Conservation (phyloP, 2,797 vertebrate genomes). For the Pogoniulus pusillus region DNA sequence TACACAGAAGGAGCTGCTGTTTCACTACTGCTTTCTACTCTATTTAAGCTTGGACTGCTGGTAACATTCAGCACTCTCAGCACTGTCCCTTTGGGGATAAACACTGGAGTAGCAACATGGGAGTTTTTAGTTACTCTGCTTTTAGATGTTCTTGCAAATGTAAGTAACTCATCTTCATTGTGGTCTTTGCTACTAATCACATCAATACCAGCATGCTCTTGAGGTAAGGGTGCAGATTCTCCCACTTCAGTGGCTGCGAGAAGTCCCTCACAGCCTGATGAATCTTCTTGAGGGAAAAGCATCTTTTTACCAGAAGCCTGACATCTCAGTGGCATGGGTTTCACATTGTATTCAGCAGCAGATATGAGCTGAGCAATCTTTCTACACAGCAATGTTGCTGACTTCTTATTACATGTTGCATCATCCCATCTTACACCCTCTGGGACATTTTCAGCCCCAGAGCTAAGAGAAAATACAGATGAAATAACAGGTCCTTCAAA, state of each 20-base stretch:
- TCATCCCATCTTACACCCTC: conserved; percentile 73
- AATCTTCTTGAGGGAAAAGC: neutral
- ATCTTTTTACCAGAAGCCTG: conserved; percentile 15
- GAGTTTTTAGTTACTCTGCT: conserved; percentile 52
- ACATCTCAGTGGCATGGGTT: conserved; percentile 48
- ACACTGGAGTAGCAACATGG: conserved; percentile 65
- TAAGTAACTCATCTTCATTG: neutral
- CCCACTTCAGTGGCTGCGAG: neutral
- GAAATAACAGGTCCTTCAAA: conserved; percentile 90
- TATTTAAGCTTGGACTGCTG: conserved; percentile 4
- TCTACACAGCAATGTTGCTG: conserved; percentile 66
- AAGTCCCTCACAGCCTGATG: neutral
- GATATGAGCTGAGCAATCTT: conserved; percentile 75
- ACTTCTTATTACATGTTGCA: conserved; percentile 59
- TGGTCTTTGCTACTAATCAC: neutral
- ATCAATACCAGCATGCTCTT: neutral
- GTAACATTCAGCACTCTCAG: conserved; percentile 75
- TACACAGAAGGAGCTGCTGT: neutral
- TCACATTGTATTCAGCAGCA: conserved; percentile 64
- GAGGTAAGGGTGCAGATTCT: neutral
- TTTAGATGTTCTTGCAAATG: conserved; percentile 26
- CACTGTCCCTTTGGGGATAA: conserved; percentile 80
- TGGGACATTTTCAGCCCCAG: conserved; percentile 69
- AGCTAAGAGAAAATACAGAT: conserved; percentile 91
- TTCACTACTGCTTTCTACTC: conserved; percentile 36